Conservation (phyloP, 2,888 invertebrate genomes). For the Bombylius discolor region DNA sequence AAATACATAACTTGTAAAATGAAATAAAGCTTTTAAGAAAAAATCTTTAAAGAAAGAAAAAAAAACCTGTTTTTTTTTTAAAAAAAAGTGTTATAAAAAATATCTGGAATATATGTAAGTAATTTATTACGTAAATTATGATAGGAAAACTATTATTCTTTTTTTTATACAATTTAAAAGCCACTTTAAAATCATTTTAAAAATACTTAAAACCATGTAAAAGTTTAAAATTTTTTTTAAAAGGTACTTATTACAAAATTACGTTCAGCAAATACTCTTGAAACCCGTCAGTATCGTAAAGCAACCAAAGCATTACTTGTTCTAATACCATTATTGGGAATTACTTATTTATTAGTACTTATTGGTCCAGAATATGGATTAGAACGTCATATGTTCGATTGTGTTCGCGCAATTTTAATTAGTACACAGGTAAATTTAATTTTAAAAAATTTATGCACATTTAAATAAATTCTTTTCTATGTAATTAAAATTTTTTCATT, state of each 20-base stretch:
- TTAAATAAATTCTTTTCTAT: too few relatives aligned
- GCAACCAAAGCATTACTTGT: constrained; percentile 84
- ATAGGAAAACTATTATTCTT: too few relatives aligned
- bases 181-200: too few relatives aligned
- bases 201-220: too few relatives aligned
- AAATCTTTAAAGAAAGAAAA: too few relatives aligned
- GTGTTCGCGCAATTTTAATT: constrained; percentile 64
- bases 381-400: constrained; percentile 61
- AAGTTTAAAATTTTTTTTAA: constrained; percentile 8
- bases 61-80: too few relatives aligned
- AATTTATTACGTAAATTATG: too few relatives aligned
- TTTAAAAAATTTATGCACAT: not conserved
- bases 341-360: constrained; percentile 77
- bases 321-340: constrained; percentile 79
- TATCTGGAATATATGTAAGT: too few relatives aligned
- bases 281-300: constrained; percentile 81
- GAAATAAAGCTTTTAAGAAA: too few relatives aligned
- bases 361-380: constrained; percentile 65
- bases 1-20: too few relatives aligned
- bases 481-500: not conserved
- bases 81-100: too few relatives aligned
- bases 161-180: too few relatives aligned
- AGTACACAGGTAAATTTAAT: constrained; percentile 66
- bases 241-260: constrained; percentile 88
- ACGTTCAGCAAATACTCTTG: constrained; percentile 76